A percentile compares a stretch with the other conserved stretches of the same genome.
Evolutionary conservation across 2,113 vertebrate genomes (phyloP).

Genomic region (Centrocercus urophasianus): DNA sequence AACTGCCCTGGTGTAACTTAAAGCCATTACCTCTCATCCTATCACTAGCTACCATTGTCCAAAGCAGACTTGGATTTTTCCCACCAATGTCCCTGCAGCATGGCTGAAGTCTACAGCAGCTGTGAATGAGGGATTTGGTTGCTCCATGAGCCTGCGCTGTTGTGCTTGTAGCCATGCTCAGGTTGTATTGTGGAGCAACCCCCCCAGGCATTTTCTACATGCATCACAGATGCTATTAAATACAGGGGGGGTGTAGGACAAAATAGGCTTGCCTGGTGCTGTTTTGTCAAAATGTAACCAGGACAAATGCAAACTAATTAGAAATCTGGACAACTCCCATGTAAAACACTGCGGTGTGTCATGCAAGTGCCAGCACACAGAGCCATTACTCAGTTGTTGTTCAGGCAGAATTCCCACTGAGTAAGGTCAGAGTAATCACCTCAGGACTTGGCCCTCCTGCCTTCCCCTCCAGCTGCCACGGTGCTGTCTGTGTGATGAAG

Average conservation of each 20-base stretch:
- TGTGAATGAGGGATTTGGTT: neutral
- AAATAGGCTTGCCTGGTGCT: slow-evolving; percentile 8
- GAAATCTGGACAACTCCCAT: slow-evolving; percentile 66
- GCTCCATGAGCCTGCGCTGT: neutral
- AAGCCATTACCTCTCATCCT: too few relatives aligned
- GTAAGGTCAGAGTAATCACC: slow-evolving; percentile 67
- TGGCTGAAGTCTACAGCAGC: neutral
- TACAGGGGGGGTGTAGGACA: neutral
- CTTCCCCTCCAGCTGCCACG: slow-evolving; percentile 13
- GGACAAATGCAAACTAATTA: slow-evolving; percentile 64
- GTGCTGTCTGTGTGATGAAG: neutral
- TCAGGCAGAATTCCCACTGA: slow-evolving; percentile 68
- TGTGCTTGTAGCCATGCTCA: neutral
- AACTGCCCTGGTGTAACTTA: too few relatives aligned
- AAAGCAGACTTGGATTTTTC: neutral
- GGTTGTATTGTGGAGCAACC: neutral
- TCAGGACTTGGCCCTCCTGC: slow-evolving; percentile 24
- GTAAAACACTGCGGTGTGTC: slow-evolving; percentile 46
- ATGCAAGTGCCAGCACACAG: slow-evolving; percentile 58
- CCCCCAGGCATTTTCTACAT: neutral
- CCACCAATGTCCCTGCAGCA: neutral
- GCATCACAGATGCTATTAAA: neutral
- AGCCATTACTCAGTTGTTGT: slow-evolving; percentile 72
- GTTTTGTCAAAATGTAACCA: slow-evolving; percentile 54
- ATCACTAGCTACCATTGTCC: neutral